phyloP scores from a whole-genome alignment of 2,888 invertebrate species.

The Cataglyphis rosenhaueri region DNA sequence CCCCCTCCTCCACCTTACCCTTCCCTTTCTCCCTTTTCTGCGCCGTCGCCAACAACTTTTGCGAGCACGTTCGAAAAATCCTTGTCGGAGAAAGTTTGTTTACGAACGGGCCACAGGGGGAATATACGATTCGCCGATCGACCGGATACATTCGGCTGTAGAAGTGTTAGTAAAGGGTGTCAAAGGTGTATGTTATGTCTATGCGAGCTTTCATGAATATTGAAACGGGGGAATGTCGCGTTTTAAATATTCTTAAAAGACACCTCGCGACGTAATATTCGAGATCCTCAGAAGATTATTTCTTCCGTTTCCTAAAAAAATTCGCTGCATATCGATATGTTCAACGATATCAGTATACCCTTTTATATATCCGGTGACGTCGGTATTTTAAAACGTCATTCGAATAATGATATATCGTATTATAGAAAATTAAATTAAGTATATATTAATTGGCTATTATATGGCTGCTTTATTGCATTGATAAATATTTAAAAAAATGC shows the following conservation, averaged over 20 bases:
- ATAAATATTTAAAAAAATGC: neutral
- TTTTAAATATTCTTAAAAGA: neutral
- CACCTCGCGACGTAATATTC: neutral
- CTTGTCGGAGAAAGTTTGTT: conserved; percentile 52
- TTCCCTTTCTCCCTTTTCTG: neutral
- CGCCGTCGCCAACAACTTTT: conserved; percentile 27
- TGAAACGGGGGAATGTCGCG: neutral
- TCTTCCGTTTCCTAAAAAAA: neutral
- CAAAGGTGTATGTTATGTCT: conserved; percentile 36
- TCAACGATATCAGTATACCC: neutral
- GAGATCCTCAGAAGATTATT: neutral
- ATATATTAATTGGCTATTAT: neutral
- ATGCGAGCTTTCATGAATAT: neutral
- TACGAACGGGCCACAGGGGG: conserved; percentile 45
- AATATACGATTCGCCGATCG: conserved; percentile 43
- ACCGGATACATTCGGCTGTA: conserved; percentile 24
- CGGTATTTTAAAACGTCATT: neutral
- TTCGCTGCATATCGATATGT: neutral
- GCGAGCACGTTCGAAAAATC: conserved; percentile 47
- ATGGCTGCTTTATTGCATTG: neutral
- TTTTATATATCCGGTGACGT: no score
- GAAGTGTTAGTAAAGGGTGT: conserved; percentile 16
- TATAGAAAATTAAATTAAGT: neutral
- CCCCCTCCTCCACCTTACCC: neutral
- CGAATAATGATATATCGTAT: neutral